phyloP scores from a whole-genome alignment of 2,113 vertebrate species.

The Rissa tridactyla region DNA sequence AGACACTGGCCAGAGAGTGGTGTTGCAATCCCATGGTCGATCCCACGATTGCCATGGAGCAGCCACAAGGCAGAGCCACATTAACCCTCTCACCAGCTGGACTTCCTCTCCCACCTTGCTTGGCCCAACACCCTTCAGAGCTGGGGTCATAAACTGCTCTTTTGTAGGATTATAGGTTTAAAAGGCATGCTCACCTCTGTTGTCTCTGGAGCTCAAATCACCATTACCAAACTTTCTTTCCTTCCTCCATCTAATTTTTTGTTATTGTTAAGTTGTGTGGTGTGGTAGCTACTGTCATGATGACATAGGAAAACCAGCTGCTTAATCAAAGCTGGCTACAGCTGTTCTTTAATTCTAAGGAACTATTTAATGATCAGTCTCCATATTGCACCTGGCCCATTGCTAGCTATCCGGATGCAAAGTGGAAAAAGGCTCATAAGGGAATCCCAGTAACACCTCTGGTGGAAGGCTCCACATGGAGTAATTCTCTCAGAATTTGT shows the following conservation, averaged over 20 bases:
- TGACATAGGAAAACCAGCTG: background rate
- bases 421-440: background rate
- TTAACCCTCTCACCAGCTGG: background rate
- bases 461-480: background rate
- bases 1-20: background rate
- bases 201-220: background rate
- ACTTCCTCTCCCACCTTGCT: background rate
- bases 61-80: background rate
- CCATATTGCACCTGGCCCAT: rapidly evolving
- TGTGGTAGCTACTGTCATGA: background rate
- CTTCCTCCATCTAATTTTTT: background rate
- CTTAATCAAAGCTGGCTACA: background rate
- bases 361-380: background rate
- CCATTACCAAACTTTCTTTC: background rate
- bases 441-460: background rate
- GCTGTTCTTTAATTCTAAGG: background rate
- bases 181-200: background rate
- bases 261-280: background rate
- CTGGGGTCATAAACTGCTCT: background rate
- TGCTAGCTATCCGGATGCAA: background rate
- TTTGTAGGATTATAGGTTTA: background rate
- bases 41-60: background rate
- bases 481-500: background rate
- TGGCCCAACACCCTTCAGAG: background rate
- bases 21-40: rapidly evolving